Evolutionary conservation across 2,888 invertebrate genomes (phyloP).

Genomic region (Napeogenes sylphis): DNA sequence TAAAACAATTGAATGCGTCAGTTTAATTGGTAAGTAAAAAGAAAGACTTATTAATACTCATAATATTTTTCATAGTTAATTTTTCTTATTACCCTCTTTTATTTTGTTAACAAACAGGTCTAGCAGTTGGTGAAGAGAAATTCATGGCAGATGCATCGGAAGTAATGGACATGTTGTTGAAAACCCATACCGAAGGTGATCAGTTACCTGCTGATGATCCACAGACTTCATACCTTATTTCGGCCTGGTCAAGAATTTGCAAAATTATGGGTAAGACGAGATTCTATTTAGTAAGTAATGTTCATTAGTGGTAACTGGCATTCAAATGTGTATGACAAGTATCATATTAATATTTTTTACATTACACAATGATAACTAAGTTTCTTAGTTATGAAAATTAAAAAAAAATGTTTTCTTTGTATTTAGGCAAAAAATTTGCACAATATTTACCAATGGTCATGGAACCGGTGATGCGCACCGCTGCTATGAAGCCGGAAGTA

Average conservation of each 20-base stretch:
- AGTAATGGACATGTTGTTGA: conserved; percentile 95
- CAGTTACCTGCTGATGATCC: conserved; percentile 96
- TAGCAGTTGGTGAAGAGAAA: conserved; percentile 89
- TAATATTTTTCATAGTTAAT: too few relatives aligned
- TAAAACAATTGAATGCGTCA: conserved; percentile 99
- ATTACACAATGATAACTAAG: too few relatives aligned
- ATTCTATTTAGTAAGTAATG: too few relatives aligned
- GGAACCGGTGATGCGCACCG: conserved; percentile 94
- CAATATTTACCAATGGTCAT: conserved; percentile 96
- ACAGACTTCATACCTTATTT: conserved; percentile 97
- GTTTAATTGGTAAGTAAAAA: conserved; percentile 87
- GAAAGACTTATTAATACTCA: background rate
- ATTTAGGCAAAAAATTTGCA: conserved; percentile 86
- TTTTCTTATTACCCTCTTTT: background rate
- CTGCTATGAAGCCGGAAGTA: conserved; percentile 95
- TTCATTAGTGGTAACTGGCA: too few relatives aligned
- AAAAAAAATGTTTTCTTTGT: conserved; percentile 4
- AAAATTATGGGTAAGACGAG: conserved; percentile 83
- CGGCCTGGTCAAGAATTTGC: conserved; percentile 99
- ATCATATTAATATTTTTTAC: too few relatives aligned
- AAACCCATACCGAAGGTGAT: conserved; percentile 91
- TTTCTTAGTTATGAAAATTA: too few relatives aligned
- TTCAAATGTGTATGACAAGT: too few relatives aligned
- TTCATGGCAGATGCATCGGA: conserved; percentile 95
- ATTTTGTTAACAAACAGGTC: conserved; percentile 43